phyloP scores from a whole-genome alignment of 2,797 vertebrate genomes.

The Lutjanus argentimaculatus region DNA sequence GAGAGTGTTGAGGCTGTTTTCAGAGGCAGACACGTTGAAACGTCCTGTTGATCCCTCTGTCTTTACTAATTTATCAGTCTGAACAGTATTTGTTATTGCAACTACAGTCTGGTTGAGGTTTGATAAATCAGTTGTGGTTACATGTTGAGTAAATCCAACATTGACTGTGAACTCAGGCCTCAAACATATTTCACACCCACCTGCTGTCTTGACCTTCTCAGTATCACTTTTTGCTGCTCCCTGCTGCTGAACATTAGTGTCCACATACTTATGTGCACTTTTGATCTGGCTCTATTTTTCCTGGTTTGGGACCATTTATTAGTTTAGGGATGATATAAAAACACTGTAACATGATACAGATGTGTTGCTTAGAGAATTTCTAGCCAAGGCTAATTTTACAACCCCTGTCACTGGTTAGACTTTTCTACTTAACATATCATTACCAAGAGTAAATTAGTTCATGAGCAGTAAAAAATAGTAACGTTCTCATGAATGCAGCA shows the following conservation, averaged over 20 bases:
- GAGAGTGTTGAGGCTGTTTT: neutral
- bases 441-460: too few relatives aligned
- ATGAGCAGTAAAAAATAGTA: too few relatives aligned
- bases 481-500: too few relatives aligned
- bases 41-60: neutral
- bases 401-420: too few relatives aligned
- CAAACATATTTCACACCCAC: neutral
- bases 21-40: neutral
- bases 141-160: neutral
- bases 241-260: neutral
- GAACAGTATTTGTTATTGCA: neutral
- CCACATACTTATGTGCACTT: neutral
- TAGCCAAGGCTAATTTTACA: too few relatives aligned
- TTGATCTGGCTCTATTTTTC: neutral
- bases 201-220: neutral
- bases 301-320: neutral
- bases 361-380: too few relatives aligned
- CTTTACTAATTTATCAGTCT: neutral
- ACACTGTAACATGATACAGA: too few relatives aligned
- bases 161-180: neutral
- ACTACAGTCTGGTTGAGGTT: neutral
- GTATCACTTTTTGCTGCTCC: neutral
- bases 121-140: neutral
- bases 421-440: too few relatives aligned
- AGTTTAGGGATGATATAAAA: neutral